Percentiles rank a stretch among this genome's conserved stretches.
phyloP scores from a whole-genome alignment of 1,140 invertebrate genomes.

The Drosophila kanapiae region DNA sequence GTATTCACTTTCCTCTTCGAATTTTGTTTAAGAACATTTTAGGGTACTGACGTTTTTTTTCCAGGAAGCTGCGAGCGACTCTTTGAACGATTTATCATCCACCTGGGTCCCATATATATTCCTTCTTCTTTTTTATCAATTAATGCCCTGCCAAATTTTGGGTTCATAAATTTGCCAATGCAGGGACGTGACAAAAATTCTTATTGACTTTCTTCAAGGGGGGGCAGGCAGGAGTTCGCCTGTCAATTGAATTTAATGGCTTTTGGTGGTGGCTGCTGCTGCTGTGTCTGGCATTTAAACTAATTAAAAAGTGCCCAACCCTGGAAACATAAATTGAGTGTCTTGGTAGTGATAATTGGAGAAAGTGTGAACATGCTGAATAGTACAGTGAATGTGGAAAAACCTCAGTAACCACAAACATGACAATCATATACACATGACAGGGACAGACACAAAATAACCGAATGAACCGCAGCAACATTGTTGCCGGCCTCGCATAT shows the following conservation, averaged over 20 bases:
- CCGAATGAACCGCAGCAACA: slow-evolving; percentile 49
- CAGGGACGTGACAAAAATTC: slow-evolving; percentile 63
- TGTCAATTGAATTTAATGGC: slow-evolving; percentile 75
- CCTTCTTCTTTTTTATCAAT: slow-evolving; percentile 47
- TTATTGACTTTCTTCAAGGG: slow-evolving; percentile 42
- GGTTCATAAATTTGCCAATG: slow-evolving; percentile 62
- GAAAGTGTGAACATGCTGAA: slow-evolving; percentile 45
- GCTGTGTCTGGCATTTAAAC: slow-evolving; percentile 66
- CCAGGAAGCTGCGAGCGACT: background rate
- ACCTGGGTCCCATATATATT: slow-evolving; percentile 35
- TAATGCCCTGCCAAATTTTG: slow-evolving; percentile 62
- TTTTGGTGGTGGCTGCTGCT: slow-evolving; percentile 30
- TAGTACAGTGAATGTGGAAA: slow-evolving; percentile 10
- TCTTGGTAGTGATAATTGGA: slow-evolving; percentile 19
- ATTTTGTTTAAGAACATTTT: slow-evolving; percentile 28
- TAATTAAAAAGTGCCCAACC: slow-evolving; percentile 61
- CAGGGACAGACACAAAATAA: slow-evolving; percentile 35
- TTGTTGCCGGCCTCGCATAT: slow-evolving; percentile 48
- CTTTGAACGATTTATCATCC: slow-evolving; percentile 49
- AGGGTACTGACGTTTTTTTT: background rate
- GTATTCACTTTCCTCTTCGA: slow-evolving; percentile 35
- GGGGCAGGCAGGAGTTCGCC: background rate
- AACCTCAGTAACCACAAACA: slow-evolving; percentile 65
- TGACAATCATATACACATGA: slow-evolving; percentile 68
- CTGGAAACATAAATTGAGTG: slow-evolving; percentile 15